These are phyloP conservation scores for Gopherus evgoodei DNA, from an alignment of 2,113 vertebrate genomes.

Conservation along the genomic window DNA sequence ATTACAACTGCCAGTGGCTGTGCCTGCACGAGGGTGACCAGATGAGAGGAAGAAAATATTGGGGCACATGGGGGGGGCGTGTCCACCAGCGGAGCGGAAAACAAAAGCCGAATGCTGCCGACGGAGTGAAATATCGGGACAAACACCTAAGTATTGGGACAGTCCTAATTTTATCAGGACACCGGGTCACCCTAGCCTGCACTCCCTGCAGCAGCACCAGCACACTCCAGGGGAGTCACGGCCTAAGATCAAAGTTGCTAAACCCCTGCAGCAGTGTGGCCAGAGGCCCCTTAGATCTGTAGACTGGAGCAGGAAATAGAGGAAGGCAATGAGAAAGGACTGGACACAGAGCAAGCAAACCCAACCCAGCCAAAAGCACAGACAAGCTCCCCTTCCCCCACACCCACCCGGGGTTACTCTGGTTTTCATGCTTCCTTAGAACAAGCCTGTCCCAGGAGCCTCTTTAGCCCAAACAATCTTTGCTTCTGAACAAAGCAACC, in stretches of 20 bases:
- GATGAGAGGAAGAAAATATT: too few relatives aligned
- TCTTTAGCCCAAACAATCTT: not conserved
- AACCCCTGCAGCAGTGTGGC: not conserved
- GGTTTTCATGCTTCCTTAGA: constrained; percentile 19
- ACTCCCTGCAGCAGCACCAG: not conserved
- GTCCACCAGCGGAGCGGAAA: too few relatives aligned
- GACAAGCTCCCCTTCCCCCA: not conserved
- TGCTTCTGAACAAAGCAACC: constrained; percentile 33
- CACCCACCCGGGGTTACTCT: not conserved
- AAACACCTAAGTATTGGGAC: too few relatives aligned
- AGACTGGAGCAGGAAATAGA: not conserved
- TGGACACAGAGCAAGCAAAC: not conserved
- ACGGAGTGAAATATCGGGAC: too few relatives aligned
- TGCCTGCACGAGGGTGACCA: not conserved
- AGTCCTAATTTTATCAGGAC: too few relatives aligned
- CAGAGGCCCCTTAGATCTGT: not conserved
- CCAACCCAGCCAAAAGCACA: not conserved
- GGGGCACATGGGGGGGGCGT: too few relatives aligned
- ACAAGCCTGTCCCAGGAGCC: constrained; percentile 70
- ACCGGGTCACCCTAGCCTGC: not conserved
- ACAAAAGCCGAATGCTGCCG: too few relatives aligned
- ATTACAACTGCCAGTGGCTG: not conserved
- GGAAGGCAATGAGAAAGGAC: not conserved
- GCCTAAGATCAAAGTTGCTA: not conserved
- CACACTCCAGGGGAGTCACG: not conserved